These are phyloP conservation scores for Sebastes alutus DNA, from an alignment of 2,797 vertebrate species.

Conservation along the genomic window DNA sequence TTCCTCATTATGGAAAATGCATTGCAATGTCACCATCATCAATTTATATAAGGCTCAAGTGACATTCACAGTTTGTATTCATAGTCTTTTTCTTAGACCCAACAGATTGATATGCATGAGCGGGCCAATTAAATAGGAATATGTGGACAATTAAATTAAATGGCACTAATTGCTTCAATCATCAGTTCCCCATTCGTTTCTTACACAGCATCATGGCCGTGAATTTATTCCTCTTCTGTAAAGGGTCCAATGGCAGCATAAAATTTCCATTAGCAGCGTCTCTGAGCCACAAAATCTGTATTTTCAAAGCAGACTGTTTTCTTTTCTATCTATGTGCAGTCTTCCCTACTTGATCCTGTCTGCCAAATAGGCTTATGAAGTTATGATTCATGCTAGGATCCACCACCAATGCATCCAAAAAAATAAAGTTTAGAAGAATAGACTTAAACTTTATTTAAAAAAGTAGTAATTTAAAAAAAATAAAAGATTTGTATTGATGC, in stretches of 20 bases:
- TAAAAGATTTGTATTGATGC: background rate
- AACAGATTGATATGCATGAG: conserved; percentile 52
- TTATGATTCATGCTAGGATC: conserved; percentile 1
- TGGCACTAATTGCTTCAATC: conserved; percentile 68
- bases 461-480: background rate
- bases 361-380: conserved; percentile 5
- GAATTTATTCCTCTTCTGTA: conserved; percentile 55
- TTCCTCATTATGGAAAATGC: conserved; percentile 20
- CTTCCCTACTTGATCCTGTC: background rate
- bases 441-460: background rate
- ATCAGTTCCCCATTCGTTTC: conserved; percentile 47
- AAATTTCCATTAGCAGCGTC: conserved; percentile 55
- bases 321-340: conserved; percentile 25
- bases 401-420: background rate
- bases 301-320: conserved; percentile 38
- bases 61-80: conserved; percentile 52
- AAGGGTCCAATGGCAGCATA: conserved; percentile 50
- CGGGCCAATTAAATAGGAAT: conserved; percentile 61
- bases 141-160: conserved; percentile 71
- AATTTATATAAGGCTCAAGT: conserved; percentile 31
- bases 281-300: conserved; percentile 50
- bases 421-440: background rate
- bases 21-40: conserved; percentile 22
- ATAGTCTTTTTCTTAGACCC: conserved; percentile 26
- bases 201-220: conserved; percentile 7